phyloP scores from a whole-genome alignment of 35 echinoderm and acorn worm genomes.

The Acanthaster planci region DNA sequence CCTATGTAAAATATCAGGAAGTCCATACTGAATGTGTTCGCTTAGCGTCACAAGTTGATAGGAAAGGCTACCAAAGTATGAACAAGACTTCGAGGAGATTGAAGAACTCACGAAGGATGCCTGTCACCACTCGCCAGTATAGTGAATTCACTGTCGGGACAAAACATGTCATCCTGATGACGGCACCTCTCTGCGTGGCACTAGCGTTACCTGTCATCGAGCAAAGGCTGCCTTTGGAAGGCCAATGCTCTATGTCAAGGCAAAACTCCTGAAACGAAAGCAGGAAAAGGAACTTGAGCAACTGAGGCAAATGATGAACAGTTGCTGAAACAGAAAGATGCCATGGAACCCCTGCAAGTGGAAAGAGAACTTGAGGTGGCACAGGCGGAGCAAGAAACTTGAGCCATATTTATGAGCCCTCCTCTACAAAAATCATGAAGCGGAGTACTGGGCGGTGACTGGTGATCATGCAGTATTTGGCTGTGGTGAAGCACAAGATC shows the following conservation, averaged over 20 bases:
- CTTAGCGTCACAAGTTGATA: conserved; percentile 8
- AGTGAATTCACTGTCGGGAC: background rate
- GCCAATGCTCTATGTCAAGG: background rate
- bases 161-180: background rate
- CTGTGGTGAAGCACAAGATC: too few species aligned
- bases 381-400: background rate
- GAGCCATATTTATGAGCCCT: background rate
- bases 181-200: background rate
- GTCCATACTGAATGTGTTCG: background rate
- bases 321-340: conserved; percentile 3
- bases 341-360: background rate
- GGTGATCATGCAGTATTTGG: background rate
- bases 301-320: background rate
- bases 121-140: background rate
- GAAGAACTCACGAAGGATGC: background rate
- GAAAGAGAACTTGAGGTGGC: background rate
- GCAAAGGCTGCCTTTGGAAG: background rate
- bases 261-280: background rate
- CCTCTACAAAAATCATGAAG: background rate
- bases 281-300: background rate
- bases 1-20: background rate
- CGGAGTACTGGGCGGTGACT: background rate
- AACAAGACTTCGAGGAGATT: background rate
- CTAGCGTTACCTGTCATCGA: background rate
- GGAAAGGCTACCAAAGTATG: background rate